Evolutionary conservation across 2,797 vertebrate genomes (phyloP).

Genomic region (Hydrocynus forskahlii): DNA sequence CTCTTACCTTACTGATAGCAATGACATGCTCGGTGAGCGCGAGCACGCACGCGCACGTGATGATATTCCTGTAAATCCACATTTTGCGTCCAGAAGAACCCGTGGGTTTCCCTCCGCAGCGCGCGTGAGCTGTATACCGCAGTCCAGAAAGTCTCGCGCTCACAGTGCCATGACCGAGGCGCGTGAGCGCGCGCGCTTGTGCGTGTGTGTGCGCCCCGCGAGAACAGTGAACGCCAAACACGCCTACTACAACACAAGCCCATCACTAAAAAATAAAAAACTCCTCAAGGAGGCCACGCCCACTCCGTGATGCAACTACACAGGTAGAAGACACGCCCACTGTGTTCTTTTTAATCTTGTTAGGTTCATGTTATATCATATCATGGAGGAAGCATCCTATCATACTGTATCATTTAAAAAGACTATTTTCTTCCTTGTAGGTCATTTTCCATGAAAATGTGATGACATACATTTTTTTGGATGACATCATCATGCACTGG

Average conservation of each 20-base stretch:
- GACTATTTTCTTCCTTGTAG: no score
- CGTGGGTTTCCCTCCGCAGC: background rate
- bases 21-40: constrained; percentile 31
- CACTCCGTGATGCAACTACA: no score
- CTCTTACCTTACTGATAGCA: constrained; percentile 53
- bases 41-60: constrained; percentile 37
- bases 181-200: background rate
- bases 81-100: constrained; percentile 7
- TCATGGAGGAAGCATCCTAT: no score
- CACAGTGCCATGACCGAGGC: background rate
- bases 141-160: background rate
- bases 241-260: background rate
- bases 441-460: no score
- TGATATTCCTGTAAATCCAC: constrained; percentile 51
- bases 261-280: background rate
- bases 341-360: background rate
- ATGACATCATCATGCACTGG: no score
- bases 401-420: no score
- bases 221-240: background rate
- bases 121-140: constrained; percentile 11
- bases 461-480: no score
- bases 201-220: background rate
- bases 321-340: background rate
- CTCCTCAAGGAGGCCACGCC: background rate
- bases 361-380: no score